A percentile compares a stretch with the other conserved stretches of the same genome.
These are phyloP conservation scores for Otolemur garnettii DNA, from an alignment of 2,113 vertebrate genomes.

Conservation along the genomic window DNA sequence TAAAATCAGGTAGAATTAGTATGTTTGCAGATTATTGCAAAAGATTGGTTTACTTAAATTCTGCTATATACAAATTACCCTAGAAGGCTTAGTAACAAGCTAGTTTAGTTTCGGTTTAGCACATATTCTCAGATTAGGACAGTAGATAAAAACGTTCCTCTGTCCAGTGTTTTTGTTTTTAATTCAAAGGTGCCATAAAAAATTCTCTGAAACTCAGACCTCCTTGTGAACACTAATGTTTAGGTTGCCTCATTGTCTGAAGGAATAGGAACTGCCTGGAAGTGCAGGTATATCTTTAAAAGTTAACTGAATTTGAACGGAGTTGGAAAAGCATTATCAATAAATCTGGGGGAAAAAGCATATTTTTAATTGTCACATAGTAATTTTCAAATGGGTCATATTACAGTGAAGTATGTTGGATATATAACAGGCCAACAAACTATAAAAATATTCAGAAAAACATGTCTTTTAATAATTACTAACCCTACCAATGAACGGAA, in stretches of 20 bases:
- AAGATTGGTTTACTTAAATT: constrained; percentile 42
- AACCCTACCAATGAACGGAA: background rate
- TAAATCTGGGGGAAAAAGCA: background rate
- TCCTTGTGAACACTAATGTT: background rate
- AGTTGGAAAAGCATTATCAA: background rate
- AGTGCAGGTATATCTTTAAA: background rate
- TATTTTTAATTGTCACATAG: background rate
- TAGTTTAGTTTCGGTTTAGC: background rate
- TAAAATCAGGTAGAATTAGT: constrained; percentile 57
- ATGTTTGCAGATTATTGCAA: background rate
- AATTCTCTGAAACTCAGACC: background rate
- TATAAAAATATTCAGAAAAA: background rate
- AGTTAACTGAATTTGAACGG: background rate
- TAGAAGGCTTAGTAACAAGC: background rate
- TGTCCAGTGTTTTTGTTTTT: background rate
- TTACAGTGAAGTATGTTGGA: background rate
- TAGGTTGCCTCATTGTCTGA: background rate
- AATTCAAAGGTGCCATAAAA: background rate
- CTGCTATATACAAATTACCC: background rate
- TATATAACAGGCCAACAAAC: background rate
- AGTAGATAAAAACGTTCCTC: background rate
- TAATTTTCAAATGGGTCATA: background rate
- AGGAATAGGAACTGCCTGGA: background rate
- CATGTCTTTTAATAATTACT: background rate
- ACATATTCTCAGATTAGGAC: background rate